Evolutionary conservation across 2,888 invertebrate genomes (phyloP), one percentile per base, ranked within the genome.

Genomic region (Fragum sueziense): DNA sequence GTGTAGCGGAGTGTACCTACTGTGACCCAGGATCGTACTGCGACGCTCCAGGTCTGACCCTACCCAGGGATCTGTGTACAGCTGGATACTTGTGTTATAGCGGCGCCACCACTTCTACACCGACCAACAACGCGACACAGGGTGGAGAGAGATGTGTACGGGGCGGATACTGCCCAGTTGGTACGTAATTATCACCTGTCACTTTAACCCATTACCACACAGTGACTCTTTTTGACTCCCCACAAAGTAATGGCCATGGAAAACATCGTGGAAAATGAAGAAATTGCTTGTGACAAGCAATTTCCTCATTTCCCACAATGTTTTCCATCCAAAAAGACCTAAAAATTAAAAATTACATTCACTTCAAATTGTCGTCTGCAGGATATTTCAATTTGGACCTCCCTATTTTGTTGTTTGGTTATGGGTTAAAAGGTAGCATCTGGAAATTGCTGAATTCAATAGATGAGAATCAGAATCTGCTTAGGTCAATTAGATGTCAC

Each of bases 11-110:
- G 59, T 92, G 92, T 73, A 85, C 88, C 0, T 78, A 74, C 7
- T 92, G 92, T 88, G 91, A 90, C 77, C 86, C 85, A 7, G 92
- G 92, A 0, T 87, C 78, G 69, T 92, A 90, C 83, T 92, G 92
- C 87, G 91, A 92, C 76, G 88, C 92, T 17, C 92, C 91, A 0
- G 92, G 92, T 73, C 79, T 92, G 22, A 85, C 88, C 17, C 80
- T 87, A 57, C 88, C 91, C 20, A 84, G 91, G 29, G 91, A 86
- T 29, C 90, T 85, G 29, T 92, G 92, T 87, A 91, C 92, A 71
- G 90, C 92, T 0, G 92, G 92, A 0, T 92, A 89, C 76, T 77
- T 92, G 9, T 92, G 92, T 79, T 88, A 89, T 74, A 74, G 75
- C n/a, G 91, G 91, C 0, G 91, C 92, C 31, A 85, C 86, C 20